These are phyloP conservation scores for Halichoeres trimaculatus DNA, from an alignment of 2,113 vertebrate species.

Conservation along the genomic window DNA sequence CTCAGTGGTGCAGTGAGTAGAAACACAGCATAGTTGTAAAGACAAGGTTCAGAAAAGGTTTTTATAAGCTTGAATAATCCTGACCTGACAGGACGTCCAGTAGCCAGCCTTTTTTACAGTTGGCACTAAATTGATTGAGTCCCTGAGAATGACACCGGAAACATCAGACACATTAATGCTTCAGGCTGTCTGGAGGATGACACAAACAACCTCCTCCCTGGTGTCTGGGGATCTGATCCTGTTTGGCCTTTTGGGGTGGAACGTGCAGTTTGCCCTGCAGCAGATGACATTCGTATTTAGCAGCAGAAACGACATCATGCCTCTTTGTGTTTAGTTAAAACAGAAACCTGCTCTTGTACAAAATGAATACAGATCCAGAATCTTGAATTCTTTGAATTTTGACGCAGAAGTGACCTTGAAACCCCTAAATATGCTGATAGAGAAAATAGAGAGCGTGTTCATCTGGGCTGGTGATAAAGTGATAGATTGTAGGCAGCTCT, in stretches of 20 bases:
- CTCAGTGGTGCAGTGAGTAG: no score
- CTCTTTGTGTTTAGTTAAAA: constrained; percentile 20
- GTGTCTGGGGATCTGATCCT: constrained; percentile 8
- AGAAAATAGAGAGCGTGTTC: constrained; percentile 63
- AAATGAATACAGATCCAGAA: constrained; percentile 41
- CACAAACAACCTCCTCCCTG: constrained; percentile 36
- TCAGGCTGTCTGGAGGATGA: constrained; percentile 46
- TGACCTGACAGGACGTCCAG: background rate
- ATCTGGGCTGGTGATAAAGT: constrained; percentile 59
- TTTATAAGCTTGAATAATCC: no score
- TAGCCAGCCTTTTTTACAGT: background rate
- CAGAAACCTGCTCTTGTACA: constrained; percentile 6
- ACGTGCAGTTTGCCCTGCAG: background rate
- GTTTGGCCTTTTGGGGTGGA: background rate
- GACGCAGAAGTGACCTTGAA: constrained; percentile 53
- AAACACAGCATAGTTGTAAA: no score
- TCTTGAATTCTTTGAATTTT: constrained; percentile 45
- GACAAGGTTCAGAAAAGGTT: no score
- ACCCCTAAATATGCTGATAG: constrained; percentile 59
- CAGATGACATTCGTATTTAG: constrained; percentile 9
- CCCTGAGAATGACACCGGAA: background rate
- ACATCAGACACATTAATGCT: constrained; percentile 16
- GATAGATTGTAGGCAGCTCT: constrained; percentile 66
- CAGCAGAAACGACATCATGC: constrained; percentile 27
- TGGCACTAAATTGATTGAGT: background rate